Conservation (phyloP, 1,140 invertebrate species). For the Drosophila nasuta region DNA sequence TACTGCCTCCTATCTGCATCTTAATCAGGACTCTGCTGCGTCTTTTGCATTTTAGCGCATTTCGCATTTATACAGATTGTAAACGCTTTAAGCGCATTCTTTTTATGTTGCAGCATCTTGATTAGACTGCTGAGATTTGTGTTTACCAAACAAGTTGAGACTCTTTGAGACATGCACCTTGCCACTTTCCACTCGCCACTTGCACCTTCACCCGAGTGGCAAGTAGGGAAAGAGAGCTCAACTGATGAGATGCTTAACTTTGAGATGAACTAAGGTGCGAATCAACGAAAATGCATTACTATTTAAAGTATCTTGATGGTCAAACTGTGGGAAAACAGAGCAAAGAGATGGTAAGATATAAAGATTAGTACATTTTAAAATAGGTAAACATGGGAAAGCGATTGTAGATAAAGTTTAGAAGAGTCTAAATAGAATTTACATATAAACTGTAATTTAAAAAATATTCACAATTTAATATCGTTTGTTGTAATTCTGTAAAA, state of each 20-base stretch:
- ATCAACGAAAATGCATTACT: conserved; percentile 30
- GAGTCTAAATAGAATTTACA: neutral
- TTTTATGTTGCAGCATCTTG: conserved; percentile 39
- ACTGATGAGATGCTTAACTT: conserved; percentile 54
- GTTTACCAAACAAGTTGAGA: conserved; percentile 36
- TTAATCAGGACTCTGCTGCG: conserved; percentile 22
- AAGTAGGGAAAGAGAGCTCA: neutral
- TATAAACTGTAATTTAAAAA: neutral
- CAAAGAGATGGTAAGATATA: neutral
- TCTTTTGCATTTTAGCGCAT: conserved; percentile 44
- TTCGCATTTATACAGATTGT: conserved; percentile 23
- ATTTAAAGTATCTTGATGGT: conserved; percentile 3
- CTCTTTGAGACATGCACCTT: conserved; percentile 7
- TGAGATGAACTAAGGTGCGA: conserved; percentile 38
- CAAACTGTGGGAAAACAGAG: conserved; percentile 17
- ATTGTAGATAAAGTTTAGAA: neutral
- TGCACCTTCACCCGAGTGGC: too few relatives aligned
- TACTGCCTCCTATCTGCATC: conserved; percentile 9
- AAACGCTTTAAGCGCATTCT: conserved; percentile 12
- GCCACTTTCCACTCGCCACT: neutral
- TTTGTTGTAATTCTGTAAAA: too few relatives aligned
- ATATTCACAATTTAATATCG: too few relatives aligned
- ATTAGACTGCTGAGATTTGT: conserved; percentile 29
- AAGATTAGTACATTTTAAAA: neutral
- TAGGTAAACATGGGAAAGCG: neutral